Base-by-base conservation (phyloP, 1,140 invertebrate species). In the Homarus americanus region DNA sequence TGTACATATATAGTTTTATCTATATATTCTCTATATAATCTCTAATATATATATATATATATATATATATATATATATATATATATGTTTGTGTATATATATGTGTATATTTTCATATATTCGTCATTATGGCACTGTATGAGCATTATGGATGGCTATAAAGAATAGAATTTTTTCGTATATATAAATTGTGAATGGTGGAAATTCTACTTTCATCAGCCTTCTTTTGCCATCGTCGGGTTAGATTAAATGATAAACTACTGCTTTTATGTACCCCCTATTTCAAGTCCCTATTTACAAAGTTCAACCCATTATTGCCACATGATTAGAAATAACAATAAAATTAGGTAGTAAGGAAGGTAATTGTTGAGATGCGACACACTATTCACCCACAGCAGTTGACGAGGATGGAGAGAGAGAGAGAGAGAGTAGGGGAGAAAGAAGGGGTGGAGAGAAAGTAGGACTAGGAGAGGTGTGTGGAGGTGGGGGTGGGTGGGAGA, bases 71-170 rank as follows among this genome's bases (percentile, higher is more conserved):
- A 85, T 73, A 73, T 63, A 24, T 87, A 78, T 73, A 36, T 28
- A 24, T 28, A 32, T 87, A 78, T 87, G 40, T 63, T 32, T n/a
- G 15, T n/a, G n/a, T 34, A 28, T 34, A 17, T n/a, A n/a, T n/a
- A n/a, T 2, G 73, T 17, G 34, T 83, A 66, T 83, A 83, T 66
- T 38, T 40, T 69, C 34, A n/a, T 32, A 72, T 75, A 49, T 75
- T 53, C 1, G 32, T 49, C 17, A 44, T 44, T 90, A 90, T 90
- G 87, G 87, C 87, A 90, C 87, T 73, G 12, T 49, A 41, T 90
- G 87, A 90, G 87, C 87, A 90, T 75, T 75, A n/a, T 36, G 2
- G 40, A 7, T 44, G 28, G 41, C 28, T 76, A 40, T 76, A 12
- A 20, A 32, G 28, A 69, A 20, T 49, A 49, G 44, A 17, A 10